Percentiles rank a stretch among this genome's conserved stretches.
These are phyloP conservation scores for Heliconius himera DNA, from an alignment of 1,140 invertebrate species.

Conservation along the genomic window DNA sequence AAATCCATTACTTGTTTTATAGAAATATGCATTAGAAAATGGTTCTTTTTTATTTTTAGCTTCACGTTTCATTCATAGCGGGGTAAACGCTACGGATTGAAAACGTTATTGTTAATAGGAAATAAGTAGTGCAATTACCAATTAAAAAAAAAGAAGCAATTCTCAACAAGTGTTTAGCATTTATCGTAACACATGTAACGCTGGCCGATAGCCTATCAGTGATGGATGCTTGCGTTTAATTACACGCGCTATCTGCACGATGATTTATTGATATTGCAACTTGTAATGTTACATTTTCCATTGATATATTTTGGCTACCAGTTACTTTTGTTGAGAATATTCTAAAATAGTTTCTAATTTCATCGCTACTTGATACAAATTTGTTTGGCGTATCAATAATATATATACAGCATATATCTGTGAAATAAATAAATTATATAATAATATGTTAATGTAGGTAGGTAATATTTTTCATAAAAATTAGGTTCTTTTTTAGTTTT, in stretches of 20 bases:
- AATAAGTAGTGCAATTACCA: background rate
- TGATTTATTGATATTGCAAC: constrained; percentile 50
- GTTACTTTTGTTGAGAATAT: background rate
- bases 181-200: constrained; percentile 46
- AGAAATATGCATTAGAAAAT: too few species aligned
- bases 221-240: constrained; percentile 47
- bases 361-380: background rate
- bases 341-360: background rate
- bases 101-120: background rate
- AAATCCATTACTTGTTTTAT: too few species aligned
- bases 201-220: constrained; percentile 37
- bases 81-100: too few species aligned
- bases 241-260: constrained; percentile 43
- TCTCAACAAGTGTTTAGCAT: constrained; percentile 5
- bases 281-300: constrained; percentile 24
- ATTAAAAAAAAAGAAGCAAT: background rate
- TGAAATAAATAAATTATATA: too few species aligned
- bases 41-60: too few species aligned
- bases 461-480: too few species aligned
- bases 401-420: too few species aligned
- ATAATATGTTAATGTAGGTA: too few species aligned
- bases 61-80: too few species aligned
- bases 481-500: too few species aligned
- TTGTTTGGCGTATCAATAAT: too few species aligned
- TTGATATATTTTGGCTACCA: constrained; percentile 19